phyloP scores from a whole-genome alignment of 2,797 vertebrate genomes.

The Bufotes viridis region DNA sequence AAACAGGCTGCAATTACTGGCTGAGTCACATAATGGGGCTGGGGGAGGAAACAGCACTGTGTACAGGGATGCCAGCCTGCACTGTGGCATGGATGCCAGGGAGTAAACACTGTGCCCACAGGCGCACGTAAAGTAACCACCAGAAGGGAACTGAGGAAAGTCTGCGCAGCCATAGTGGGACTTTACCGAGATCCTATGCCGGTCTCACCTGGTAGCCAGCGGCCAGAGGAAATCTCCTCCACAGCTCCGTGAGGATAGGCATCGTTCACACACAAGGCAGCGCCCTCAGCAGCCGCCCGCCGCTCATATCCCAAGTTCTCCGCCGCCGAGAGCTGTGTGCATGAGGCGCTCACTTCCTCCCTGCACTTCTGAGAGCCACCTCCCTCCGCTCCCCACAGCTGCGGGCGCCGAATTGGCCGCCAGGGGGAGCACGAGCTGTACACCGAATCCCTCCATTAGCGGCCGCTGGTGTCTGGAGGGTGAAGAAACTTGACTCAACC shows the following conservation, averaged over 20 bases:
- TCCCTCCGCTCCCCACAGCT: slow-evolving; percentile 1
- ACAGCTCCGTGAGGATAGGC: slow-evolving; percentile 19
- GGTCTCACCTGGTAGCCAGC: slow-evolving; percentile 43
- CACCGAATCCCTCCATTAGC: no score
- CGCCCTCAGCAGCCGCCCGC: background rate
- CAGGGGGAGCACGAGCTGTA: slow-evolving; percentile 19
- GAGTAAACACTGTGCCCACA: background rate
- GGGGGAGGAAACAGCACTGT: slow-evolving; percentile 16
- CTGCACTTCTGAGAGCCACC: slow-evolving; percentile 1
- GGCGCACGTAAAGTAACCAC: background rate
- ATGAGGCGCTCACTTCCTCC: slow-evolving; percentile 46
- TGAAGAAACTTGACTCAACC: no score
- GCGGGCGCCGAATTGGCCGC: background rate
- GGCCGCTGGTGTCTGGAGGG: no score
- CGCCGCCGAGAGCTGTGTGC: background rate
- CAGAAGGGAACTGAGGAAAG: slow-evolving; percentile 7
- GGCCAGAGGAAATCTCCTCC: slow-evolving; percentile 44
- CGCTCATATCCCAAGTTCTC: slow-evolving; percentile 38
- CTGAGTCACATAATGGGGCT: slow-evolving; percentile 45
- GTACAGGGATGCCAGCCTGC: background rate
- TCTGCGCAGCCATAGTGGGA: background rate
- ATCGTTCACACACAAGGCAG: slow-evolving; percentile 21
- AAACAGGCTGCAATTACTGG: background rate
- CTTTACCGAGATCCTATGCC: background rate
- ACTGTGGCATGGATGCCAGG: background rate